phyloP scores from a whole-genome alignment of 2,113 vertebrate species.

The Benitochromis conjunctus region DNA sequence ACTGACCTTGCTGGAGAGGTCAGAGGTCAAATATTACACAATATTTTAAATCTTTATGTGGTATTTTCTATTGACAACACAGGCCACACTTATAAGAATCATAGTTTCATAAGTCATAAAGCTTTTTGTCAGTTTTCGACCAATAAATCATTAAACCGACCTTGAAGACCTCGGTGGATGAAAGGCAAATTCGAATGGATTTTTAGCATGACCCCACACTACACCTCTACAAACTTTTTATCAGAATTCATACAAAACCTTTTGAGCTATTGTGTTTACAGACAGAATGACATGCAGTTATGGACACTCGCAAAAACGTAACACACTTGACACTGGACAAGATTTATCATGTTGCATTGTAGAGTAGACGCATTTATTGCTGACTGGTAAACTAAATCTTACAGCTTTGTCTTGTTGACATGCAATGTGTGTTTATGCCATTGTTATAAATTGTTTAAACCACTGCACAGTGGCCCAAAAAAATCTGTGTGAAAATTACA shows the following conservation, averaged over 20 bases:
- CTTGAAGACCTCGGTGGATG: background rate
- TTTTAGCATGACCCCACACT: background rate
- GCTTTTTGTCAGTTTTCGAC: background rate
- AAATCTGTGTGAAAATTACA: background rate
- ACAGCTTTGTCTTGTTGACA: background rate
- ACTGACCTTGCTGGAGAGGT: background rate
- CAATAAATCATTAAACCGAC: background rate
- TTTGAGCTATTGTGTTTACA: background rate
- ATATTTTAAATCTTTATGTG: background rate
- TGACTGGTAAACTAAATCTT: background rate
- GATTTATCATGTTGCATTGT: background rate
- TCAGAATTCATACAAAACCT: background rate
- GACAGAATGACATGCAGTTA: background rate
- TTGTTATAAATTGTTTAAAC: background rate
- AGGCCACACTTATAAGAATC: background rate
- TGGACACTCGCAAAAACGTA: background rate
- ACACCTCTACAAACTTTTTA: background rate
- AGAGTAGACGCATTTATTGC: background rate
- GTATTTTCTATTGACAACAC: background rate
- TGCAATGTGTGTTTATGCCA: background rate
- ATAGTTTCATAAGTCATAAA: background rate
- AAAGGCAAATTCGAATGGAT: rapidly evolving
- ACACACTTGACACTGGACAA: background rate
- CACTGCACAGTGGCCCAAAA: background rate
- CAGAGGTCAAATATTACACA: background rate